Evolutionary conservation across 2,888 invertebrate genomes (phyloP), one percentile per base, ranked within the genome.

Genomic region (Creontiades dilutus): DNA sequence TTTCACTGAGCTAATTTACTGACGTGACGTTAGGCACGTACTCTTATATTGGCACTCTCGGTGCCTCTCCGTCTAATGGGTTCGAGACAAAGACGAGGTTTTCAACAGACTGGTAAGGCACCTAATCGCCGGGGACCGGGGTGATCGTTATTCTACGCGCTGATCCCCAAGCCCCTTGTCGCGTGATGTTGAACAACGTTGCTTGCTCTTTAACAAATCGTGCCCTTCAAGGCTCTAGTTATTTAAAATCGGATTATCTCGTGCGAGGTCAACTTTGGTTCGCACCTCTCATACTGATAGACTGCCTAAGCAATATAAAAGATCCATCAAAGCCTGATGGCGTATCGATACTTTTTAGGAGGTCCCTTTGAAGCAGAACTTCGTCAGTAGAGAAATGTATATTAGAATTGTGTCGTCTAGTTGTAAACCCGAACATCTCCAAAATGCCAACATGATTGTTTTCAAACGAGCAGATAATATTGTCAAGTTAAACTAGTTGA

Each of bases 21-120:
- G 48, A 80, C 80, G 80, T 80, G 80, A 47, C 80, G 47, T n/a
- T 47, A 80, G 80, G 46, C 80, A 80, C 80, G 80, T 80, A 80
- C 46, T 80, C 46, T 46, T n/a, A 19, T 68, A 68, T 68, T 68
- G 68, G 68, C 68, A 68, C 68, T 68, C 23, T 68, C 23, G 68
- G 68, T 68, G 68, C 68, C 68, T 68, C 68, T 13, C 68, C 11
- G 68, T 68, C 68, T 68, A 23, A 68, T 68, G 68, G 68, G 11
- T 68, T 68, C 68, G 68, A 68, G 68, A 68, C 68, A 68, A 68
- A 68, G 68, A 68, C 61, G 68, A 13, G 23, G 23, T 68, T 68
- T 68, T 27, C 23, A 68, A 19, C 23, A 23, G 68, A 23, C 68
- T 23, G 12, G 68, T 68, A 68, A 68, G 68, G 68, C 68, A 68